These are phyloP conservation scores for Drosophila lini DNA, from an alignment of 1,140 invertebrate species.

Conservation along the genomic window DNA sequence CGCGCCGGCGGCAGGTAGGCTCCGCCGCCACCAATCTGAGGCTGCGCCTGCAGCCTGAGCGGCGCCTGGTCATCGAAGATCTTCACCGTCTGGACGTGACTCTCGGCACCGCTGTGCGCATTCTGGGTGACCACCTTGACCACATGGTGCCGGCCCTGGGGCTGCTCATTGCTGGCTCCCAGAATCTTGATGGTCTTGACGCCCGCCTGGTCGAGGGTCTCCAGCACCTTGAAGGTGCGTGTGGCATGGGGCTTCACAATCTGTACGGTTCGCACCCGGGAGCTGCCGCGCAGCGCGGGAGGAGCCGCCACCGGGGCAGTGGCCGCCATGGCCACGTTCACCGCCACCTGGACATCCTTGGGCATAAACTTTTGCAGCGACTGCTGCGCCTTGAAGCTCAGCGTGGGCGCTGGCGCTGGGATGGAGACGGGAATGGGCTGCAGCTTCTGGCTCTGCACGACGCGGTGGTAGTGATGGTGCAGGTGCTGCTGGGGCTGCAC, in stretches of 20 bases:
- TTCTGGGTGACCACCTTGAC: constrained; percentile 72
- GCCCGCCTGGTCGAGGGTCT: constrained; percentile 60
- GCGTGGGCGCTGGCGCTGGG: not conserved
- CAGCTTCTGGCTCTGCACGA: constrained; percentile 37
- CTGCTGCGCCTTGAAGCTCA: constrained; percentile 62
- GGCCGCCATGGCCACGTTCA: constrained; percentile 74
- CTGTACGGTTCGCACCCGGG: constrained; percentile 70
- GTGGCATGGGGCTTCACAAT: constrained; percentile 64
- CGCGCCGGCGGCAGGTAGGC: constrained; percentile 61
- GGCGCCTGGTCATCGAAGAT: constrained; percentile 62
- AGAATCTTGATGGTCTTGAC: constrained; percentile 78
- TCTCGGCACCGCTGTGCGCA: constrained; percentile 50
- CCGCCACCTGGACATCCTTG: constrained; percentile 72
- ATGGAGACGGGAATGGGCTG: constrained; percentile 21
- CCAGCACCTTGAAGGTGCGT: constrained; percentile 74
- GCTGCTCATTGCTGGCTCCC: constrained; percentile 67
- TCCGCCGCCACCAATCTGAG: not conserved
- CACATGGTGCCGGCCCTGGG: constrained; percentile 66
- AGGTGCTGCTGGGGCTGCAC: constrained; percentile 7
- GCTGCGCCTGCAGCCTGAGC: constrained; percentile 7
- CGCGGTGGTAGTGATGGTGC: constrained; percentile 39
- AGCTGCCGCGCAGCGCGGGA: constrained; percentile 38
- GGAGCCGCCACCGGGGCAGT: constrained; percentile 45
- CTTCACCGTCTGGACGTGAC: constrained; percentile 71
- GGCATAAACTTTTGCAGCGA: constrained; percentile 77